These are phyloP conservation scores for Montipora foliosa DNA, from an alignment of 64 coral and sea anemone species.

Conservation along the genomic window DNA sequence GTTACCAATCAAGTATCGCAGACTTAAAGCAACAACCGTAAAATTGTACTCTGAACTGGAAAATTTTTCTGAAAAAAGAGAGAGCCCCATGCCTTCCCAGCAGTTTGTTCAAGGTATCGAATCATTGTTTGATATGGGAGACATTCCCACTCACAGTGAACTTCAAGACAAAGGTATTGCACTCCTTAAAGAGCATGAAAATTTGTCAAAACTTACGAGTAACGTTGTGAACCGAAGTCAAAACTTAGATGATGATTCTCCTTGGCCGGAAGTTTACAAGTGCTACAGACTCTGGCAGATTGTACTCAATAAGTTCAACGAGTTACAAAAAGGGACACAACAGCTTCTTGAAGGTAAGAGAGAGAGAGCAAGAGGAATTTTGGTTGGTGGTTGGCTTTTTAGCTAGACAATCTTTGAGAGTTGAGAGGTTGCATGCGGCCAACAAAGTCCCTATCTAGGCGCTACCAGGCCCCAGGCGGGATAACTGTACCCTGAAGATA, in stretches of 20 bases:
- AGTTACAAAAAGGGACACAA: constrained; percentile 22
- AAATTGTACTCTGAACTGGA: constrained; percentile 26
- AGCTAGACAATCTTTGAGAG: background rate
- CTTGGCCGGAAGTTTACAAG: constrained; percentile 30
- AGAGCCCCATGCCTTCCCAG: background rate
- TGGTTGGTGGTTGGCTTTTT: background rate
- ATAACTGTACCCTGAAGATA: no score
- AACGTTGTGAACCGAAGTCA: constrained; percentile 6
- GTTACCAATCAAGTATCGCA: constrained; percentile 38
- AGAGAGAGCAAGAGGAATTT: background rate
- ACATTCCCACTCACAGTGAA: background rate
- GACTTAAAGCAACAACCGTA: constrained; percentile 8
- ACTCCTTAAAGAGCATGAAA: constrained; percentile 45
- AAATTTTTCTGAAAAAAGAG: background rate
- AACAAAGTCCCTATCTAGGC: no score
- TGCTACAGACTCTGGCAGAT: constrained; percentile 49
- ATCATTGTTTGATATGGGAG: background rate
- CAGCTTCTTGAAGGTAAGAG: constrained; percentile 39
- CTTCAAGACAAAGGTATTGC: background rate
- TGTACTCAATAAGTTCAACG: constrained; percentile 41
- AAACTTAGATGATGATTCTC: constrained; percentile 17
- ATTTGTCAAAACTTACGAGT: background rate
- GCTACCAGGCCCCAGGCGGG: no score
- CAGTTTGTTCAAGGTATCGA: constrained; percentile 24
- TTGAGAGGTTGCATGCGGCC: no score